Conservation (phyloP, 2,113 vertebrate genomes). For the Cynoglossus semilaevis region DNA sequence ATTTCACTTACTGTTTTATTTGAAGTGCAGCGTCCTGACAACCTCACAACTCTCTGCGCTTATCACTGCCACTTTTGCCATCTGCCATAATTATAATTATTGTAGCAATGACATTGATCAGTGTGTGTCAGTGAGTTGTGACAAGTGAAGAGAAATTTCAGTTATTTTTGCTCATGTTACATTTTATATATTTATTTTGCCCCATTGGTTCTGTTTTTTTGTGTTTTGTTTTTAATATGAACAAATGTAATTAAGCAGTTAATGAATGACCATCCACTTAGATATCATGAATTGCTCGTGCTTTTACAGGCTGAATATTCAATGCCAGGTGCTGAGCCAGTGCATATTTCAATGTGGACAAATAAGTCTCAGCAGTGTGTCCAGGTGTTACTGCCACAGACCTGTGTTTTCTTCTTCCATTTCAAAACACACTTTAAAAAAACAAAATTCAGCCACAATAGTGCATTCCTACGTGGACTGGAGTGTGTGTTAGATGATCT, state of each 20-base stretch:
- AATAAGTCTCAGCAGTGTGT: conserved; percentile 31
- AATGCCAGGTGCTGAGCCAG: conserved; percentile 42
- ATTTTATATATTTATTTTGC: conserved; percentile 40
- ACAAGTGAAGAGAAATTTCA: conserved; percentile 59
- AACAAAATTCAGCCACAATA: conserved; percentile 37
- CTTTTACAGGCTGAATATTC: conserved; percentile 4
- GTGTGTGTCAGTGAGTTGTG: conserved; percentile 52
- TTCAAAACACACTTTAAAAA: conserved; percentile 53
- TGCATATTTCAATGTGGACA: conserved; percentile 27
- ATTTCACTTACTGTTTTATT: neutral
- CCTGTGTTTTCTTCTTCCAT: conserved; percentile 34
- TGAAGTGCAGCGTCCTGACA: too few relatives aligned
- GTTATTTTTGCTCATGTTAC: conserved; percentile 38
- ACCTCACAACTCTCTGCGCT: too few relatives aligned
- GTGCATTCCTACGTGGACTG: too few relatives aligned
- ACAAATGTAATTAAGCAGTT: too few relatives aligned
- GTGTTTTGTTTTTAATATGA: conserved; percentile 36
- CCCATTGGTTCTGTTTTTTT: conserved; percentile 19
- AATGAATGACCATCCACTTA: conserved; percentile 13
- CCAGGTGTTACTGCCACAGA: conserved; percentile 44
- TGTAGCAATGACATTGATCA: conserved; percentile 52
- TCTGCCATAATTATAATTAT: conserved; percentile 45
- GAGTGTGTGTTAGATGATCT: conserved; percentile 52
- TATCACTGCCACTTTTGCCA: neutral
- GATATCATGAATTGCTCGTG: conserved; percentile 1